Percentiles rank a stretch among this genome's conserved stretches.
Evolutionary conservation across 2,888 invertebrate species (phyloP).

Genomic region (Acanthosepion esculentum): DNA sequence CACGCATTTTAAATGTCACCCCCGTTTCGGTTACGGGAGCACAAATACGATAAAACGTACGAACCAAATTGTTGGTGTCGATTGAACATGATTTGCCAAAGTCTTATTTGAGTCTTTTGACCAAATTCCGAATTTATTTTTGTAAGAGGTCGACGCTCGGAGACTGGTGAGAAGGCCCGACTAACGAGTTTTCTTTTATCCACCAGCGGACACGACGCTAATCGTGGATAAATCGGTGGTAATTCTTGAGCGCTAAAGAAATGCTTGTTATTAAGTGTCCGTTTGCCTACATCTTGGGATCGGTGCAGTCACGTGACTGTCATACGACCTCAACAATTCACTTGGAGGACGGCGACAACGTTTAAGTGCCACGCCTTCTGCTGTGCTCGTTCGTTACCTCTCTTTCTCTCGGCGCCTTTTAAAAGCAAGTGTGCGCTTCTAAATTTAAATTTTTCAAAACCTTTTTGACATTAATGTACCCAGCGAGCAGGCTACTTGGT

Average conservation of each 20-base stretch:
- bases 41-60: background rate
- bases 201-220: background rate
- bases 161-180: background rate
- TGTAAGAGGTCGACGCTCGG: background rate
- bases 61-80: background rate
- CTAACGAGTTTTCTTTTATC: background rate
- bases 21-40: background rate
- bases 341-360: too few relatives aligned
- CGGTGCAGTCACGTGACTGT: background rate
- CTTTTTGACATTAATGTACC: too few relatives aligned
- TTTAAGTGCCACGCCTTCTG: background rate
- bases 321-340: background rate
- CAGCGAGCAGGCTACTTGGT: too few relatives aligned
- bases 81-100: background rate
- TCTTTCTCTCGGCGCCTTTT: too few relatives aligned
- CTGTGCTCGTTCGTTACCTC: too few relatives aligned
- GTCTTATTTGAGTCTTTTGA: background rate
- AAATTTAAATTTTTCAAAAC: too few relatives aligned
- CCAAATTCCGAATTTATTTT: conserved; percentile 15
- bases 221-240: background rate
- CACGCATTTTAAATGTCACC: background rate
- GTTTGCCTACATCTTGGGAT: background rate
- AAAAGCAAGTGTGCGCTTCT: too few relatives aligned
- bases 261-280: conserved; percentile 4
- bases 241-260: background rate